phyloP scores from a whole-genome alignment of 2,113 vertebrate species.

The Abramis brama region DNA sequence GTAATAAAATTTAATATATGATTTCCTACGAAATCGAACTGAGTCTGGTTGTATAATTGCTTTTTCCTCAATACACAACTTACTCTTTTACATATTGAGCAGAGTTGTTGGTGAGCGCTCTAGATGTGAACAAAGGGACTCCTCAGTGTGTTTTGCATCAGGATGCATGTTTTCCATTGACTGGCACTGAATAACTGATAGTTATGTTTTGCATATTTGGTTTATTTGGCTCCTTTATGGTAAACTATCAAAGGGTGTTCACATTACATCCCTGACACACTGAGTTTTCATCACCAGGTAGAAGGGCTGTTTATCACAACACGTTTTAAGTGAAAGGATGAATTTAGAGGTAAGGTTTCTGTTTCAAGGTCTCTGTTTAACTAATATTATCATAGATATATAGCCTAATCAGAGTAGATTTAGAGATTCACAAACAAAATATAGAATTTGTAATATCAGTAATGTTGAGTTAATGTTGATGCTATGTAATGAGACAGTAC shows the following conservation, averaged over 20 bases:
- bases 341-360: conserved; percentile 67
- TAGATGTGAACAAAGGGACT: conserved; percentile 60
- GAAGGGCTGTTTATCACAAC: conserved; percentile 5
- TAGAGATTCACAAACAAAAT: background rate
- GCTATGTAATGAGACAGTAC: background rate
- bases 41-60: conserved; percentile 51
- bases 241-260: conserved; percentile 30
- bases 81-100: conserved; percentile 66
- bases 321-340: conserved; percentile 50
- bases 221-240: conserved; percentile 19
- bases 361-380: background rate
- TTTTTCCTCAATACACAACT: conserved; percentile 54
- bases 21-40: background rate
- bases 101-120: conserved; percentile 32
- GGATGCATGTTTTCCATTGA: conserved; percentile 63
- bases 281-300: background rate
- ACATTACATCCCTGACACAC: background rate
- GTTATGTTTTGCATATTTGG: conserved; percentile 69
- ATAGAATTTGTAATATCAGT: background rate
- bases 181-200: conserved; percentile 63
- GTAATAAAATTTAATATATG: background rate
- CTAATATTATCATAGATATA: no score
- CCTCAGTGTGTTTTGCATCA: conserved; percentile 66
- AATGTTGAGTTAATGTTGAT: background rate
- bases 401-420: background rate